Conservation (phyloP, 2,888 invertebrate species). For the Marasmarcha lunaedactyla region DNA sequence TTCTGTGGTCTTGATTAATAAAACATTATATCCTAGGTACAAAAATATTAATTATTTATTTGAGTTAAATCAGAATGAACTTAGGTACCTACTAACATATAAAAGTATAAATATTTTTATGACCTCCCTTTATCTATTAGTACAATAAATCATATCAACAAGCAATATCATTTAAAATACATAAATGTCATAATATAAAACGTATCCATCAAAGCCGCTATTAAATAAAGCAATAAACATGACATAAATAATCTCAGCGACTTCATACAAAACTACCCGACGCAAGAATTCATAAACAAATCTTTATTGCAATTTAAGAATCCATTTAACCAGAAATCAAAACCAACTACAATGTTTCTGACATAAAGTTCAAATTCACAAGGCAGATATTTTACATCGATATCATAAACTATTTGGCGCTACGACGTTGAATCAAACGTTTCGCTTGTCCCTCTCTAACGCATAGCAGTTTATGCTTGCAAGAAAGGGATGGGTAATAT, state of each 20-base stretch:
- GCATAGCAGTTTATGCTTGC: slow-evolving; percentile 14
- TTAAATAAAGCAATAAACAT: slow-evolving; percentile 4
- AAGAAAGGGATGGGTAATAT: slow-evolving; percentile 37
- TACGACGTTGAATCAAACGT: slow-evolving; percentile 28
- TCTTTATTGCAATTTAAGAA: slow-evolving; percentile 69
- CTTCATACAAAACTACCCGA: slow-evolving; percentile 36
- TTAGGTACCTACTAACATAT: too few species aligned
- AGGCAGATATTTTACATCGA: slow-evolving; percentile 25
- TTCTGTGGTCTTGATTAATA: too few species aligned
- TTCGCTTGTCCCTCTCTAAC: slow-evolving; percentile 28
- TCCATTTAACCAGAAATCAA: slow-evolving; percentile 44
- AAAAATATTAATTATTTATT: too few species aligned
- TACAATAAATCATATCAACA: too few species aligned
- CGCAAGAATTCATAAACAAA: slow-evolving; percentile 58
- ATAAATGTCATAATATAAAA: too few species aligned
- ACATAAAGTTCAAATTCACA: slow-evolving; percentile 27
- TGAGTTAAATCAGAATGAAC: too few species aligned
- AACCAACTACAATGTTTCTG: slow-evolving; percentile 16
- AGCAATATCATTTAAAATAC: too few species aligned
- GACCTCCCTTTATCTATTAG: too few species aligned
- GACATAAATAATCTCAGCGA: slow-evolving; percentile 13
- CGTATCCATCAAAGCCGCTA: neutral
- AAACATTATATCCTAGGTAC: too few species aligned
- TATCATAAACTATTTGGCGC: slow-evolving; percentile 67
- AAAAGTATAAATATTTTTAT: too few species aligned